These are phyloP conservation scores for Wasmannia auropunctata DNA, from an alignment of 1,140 invertebrate genomes.

Conservation along the genomic window DNA sequence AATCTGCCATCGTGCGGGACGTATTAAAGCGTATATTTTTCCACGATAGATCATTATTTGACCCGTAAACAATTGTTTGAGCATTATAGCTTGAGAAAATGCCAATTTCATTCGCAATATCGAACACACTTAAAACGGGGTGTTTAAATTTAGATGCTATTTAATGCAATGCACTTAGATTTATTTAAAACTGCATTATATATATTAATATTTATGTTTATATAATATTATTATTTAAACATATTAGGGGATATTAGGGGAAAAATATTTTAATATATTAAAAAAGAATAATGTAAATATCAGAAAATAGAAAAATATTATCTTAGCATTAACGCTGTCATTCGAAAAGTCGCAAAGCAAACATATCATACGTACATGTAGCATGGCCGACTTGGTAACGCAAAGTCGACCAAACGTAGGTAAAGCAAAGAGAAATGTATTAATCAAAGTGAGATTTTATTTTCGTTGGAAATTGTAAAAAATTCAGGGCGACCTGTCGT, in stretches of 20 bases:
- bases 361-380: no score
- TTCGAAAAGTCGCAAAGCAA: neutral
- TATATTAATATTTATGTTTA: neutral
- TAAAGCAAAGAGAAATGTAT: neutral
- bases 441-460: conserved; percentile 18
- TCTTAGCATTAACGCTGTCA: neutral
- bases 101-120: neutral
- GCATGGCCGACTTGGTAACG: neutral
- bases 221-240: neutral
- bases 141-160: neutral
- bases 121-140: no score
- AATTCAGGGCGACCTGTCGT: neutral
- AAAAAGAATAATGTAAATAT: neutral
- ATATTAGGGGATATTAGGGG: neutral
- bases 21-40: neutral
- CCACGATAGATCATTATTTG: neutral
- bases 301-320: neutral
- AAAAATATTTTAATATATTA: neutral
- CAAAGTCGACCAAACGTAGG: neutral
- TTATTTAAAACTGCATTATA: neutral
- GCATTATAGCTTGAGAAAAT: neutral
- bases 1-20: neutral
- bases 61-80: neutral
- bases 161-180: neutral
- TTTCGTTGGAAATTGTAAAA: conserved; percentile 9